Conservation (phyloP, 1,140 invertebrate species). For the Drosophila sucinea region DNA sequence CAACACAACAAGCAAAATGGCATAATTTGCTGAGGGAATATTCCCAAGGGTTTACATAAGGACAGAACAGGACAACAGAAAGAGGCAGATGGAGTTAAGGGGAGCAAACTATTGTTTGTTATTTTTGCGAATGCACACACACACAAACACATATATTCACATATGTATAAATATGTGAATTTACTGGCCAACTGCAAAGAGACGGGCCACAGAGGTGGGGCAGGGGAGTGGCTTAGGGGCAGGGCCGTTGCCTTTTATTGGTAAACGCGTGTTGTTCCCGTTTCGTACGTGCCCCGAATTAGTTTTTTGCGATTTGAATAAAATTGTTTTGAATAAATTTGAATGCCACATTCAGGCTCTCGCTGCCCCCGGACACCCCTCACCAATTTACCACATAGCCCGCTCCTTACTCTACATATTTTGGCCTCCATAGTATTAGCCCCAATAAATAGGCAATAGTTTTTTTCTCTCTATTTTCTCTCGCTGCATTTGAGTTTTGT, state of each 20-base stretch:
- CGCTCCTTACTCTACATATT: slow-evolving; percentile 7
- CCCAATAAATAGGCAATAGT: slow-evolving; percentile 62
- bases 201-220: slow-evolving; percentile 15
- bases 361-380: background rate
- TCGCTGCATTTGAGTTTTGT: slow-evolving; percentile 41
- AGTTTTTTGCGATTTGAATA: slow-evolving; percentile 80
- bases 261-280: slow-evolving; percentile 51
- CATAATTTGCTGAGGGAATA: slow-evolving; percentile 73
- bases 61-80: background rate
- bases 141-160: slow-evolving; percentile 34
- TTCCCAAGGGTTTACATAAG: slow-evolving; percentile 38
- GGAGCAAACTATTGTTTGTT: slow-evolving; percentile 48
- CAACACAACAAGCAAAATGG: slow-evolving; percentile 52
- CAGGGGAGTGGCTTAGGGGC: background rate
- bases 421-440: slow-evolving; percentile 22
- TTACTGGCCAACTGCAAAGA: slow-evolving; percentile 27
- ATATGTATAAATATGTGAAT: slow-evolving; percentile 26
- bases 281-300: slow-evolving; percentile 71
- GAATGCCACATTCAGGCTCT: slow-evolving; percentile 59
- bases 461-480: slow-evolving; percentile 29
- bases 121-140: slow-evolving; percentile 64
- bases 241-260: slow-evolving; percentile 64
- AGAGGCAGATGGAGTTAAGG: background rate
- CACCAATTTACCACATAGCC: slow-evolving; percentile 27
- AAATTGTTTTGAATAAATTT: slow-evolving; percentile 81